Evolutionary conservation across 2,113 vertebrate genomes (phyloP), one percentile per base, ranked within the genome.

Genomic region (Oncorhynchus mykiss): DNA sequence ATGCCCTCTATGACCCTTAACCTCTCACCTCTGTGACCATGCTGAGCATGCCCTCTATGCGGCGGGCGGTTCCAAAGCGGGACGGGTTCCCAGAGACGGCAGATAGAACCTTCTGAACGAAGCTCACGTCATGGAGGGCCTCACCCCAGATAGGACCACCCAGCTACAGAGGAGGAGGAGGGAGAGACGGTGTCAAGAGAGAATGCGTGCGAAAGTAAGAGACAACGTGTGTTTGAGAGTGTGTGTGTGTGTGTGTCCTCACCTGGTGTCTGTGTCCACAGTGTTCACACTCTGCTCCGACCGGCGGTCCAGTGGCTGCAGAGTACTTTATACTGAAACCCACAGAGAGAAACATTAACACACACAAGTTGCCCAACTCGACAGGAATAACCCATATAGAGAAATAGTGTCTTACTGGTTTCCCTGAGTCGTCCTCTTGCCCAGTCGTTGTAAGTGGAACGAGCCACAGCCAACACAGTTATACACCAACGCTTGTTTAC

Each of bases 401-500:
- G 67, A 7, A 9, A 14, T 3, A 9, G 27, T 1, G 27, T 78
- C 93, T 90, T 87, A 95, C 94, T 94, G 84, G 77, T 90, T 93
- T 5, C 95, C 95, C 0, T 94, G 92, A 81, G 31, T 81, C 0
- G 78, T 92, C 66, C 86, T 92, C 75, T 94, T 93, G 49, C 96
- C 96, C 77, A 97, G 93, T 25, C 91, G 92, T 88, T 98, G 96
- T 1, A 97, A 75, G 77, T 96, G 92, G 84, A 95, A 95, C 0
- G 95, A 84, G 0, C 96, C 96, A 0, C 97, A 98, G 72, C 97
- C 97, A 20, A 96, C 94, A 25, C 97, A 98, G 90, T 97, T 95
- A 76, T 95, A 98, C 54, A 97, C 87, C 84, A 98, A 84, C 0
- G 94, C 96, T 90, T 97, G 96, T 71, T 98, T 98, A 88, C 96